Percentiles rank a stretch among this genome's conserved stretches.
Evolutionary conservation across 2,888 invertebrate species (phyloP).

Genomic region (Sesamia inferens): DNA sequence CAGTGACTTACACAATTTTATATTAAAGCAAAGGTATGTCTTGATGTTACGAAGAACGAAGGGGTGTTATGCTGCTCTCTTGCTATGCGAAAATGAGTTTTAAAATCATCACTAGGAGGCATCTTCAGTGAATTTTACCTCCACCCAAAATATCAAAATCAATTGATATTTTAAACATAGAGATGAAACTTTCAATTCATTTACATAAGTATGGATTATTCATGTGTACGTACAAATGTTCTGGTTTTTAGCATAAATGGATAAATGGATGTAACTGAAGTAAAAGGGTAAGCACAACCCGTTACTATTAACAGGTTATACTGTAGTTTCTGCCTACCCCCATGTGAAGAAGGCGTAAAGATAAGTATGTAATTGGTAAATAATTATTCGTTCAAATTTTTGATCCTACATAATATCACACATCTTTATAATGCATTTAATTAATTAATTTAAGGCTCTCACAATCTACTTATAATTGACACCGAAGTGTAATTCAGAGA

Average conservation of each 20-base stretch:
- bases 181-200: neutral
- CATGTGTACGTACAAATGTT: neutral
- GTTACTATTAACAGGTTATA: neutral
- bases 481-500: constrained; percentile 26
- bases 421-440: constrained; percentile 51
- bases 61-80: neutral
- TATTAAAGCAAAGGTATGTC: neutral
- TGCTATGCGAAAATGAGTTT: neutral
- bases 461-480: constrained; percentile 41
- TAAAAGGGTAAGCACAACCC: neutral
- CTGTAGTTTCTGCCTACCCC: neutral
- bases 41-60: neutral
- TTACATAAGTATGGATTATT: neutral
- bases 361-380: neutral
- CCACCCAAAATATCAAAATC: neutral
- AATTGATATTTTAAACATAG: neutral
- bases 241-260: neutral
- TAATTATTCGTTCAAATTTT: neutral
- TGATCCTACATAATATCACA: constrained; percentile 18
- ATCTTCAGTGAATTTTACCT: neutral
- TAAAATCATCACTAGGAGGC: neutral
- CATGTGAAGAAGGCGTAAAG: neutral
- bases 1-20: neutral
- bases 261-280: neutral
- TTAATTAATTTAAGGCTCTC: constrained; percentile 35